Base-by-base conservation (phyloP, 30 jellyfish, hydroid and myxozoan genomes). In the Catostylus mosaicus region DNA sequence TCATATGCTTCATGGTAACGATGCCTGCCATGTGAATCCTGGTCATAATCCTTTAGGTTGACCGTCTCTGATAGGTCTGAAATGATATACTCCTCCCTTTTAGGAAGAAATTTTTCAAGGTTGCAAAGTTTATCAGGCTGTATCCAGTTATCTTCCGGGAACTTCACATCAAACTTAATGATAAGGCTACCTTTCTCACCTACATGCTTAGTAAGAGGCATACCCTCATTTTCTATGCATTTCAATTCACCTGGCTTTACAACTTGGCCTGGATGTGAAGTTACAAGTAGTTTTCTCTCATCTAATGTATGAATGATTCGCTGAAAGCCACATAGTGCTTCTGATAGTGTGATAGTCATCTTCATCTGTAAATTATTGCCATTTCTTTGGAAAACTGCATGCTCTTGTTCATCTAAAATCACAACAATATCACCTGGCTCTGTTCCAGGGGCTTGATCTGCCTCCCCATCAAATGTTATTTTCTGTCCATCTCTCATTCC, bases 401-500 rank as follows among this genome's bases (percentile, higher is more conserved):
- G 96, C 43, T 88, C 97, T 52, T 88, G 90, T 78, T 94, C 97
- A 88, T 94, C 99, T 0, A 94, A 67, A 14, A 94, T 95, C 37
- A 94, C 85, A 23, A 95, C 86, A 19, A 95, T 87, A 65, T 95
- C 97, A 31, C 99, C 99, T 30, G 99, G 99, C 37, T 95, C 99
- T 24, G 87, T 88, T 34, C 83, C 86, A 23, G 99, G 99, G 50
- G 97, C 96, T 66, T 88, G 97, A 73, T 94, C 99, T 3, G 97
- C 99, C 43, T 94, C 99, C 5, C 92, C 96, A 1, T n/a, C 16
- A 59, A 94, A 88, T 30, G 89, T 80, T 9, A 94, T 88, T 72
- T 88, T 94, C 65, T 94, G 97, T 35, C 99, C 99, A 51, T 88
- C 97, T 54, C 79, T 94, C 97, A 88, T 88, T n/a, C 99, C 99